A percentile compares a stretch with the other conserved stretches of the same genome.
Evolutionary conservation across 2,113 vertebrate species (phyloP).

Genomic region (Strix aluco): DNA sequence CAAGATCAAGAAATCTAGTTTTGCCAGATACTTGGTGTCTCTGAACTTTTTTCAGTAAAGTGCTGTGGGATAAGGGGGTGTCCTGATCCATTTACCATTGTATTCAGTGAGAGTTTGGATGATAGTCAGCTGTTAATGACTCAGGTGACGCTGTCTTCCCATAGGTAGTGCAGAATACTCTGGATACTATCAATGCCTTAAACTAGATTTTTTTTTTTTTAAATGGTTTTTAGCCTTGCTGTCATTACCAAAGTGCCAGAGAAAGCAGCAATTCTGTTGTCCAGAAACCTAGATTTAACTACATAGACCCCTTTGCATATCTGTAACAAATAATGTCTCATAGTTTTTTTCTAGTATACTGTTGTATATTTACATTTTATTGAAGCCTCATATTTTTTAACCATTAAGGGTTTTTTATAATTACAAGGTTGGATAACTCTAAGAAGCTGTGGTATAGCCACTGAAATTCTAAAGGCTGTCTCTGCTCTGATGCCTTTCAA

Average conservation of each 20-base stretch:
- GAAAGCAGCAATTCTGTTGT: neutral
- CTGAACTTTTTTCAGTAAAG: neutral
- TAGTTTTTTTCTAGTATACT: neutral
- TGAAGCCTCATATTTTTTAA: neutral
- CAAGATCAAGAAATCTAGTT: neutral
- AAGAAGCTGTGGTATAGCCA: neutral
- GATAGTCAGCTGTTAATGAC: neutral
- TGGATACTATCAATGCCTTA: neutral
- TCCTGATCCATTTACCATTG: neutral
- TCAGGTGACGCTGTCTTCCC: neutral
- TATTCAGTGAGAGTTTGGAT: neutral
- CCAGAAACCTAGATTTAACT: neutral
- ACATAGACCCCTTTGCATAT: neutral
- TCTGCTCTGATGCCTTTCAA: constrained; percentile 2
- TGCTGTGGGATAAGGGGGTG: neutral
- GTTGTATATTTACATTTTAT: neutral
- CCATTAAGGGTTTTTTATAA: neutral
- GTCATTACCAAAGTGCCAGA: neutral
- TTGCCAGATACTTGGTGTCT: neutral
- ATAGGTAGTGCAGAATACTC: neutral
- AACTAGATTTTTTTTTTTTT: neutral
- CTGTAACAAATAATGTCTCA: neutral
- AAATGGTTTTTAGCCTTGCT: neutral
- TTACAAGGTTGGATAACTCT: neutral
- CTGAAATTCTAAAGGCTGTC: constrained; percentile 10